Base-by-base conservation (phyloP, 2,888 invertebrate genomes). In the Agrochola macilenta region DNA sequence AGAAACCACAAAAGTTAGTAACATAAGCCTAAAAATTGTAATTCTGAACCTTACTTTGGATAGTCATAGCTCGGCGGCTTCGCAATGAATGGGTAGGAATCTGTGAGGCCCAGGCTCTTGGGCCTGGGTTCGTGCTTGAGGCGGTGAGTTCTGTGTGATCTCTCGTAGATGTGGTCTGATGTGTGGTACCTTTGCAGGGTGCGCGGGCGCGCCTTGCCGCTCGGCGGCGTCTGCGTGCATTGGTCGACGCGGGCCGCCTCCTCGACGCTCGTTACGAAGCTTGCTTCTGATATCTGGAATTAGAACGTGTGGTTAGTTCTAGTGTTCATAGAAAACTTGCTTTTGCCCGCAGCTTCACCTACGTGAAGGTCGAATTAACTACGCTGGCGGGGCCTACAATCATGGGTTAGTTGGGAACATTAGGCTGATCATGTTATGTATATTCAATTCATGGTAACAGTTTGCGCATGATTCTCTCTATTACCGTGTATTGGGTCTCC, bases 181-280 rank as follows among this genome's bases (percentile, higher is more conserved):
- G 97, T 97, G 92, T 97, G 95, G 90, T 97, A 96, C 92, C 97
- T 94, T 93, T 97, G 97, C 79, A 97, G 94, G 78, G 95, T 95
- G 86, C 96, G 93, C 81, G 97, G 97, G 83, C 95, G 93, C 61
- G 93, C 86, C 89, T 95, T 96, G 80, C 96, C 96, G 90, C 95
- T 92, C 11, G 96, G 96, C 1, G 96, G 96, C 46, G 96, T 96
- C 90, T 96, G 96, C 12, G 96, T 96, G 89, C 94, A 95, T 93
- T 96, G 96, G 92, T 96, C 96, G 74, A 94, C 92, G 66, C 95
- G 93, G 77, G 89, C 87, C 69, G 94, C 90, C 83, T 96, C 96
- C 89, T 96, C 96, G 20, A 96, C 92, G 89, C 94, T 96, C 81
- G 96, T 96, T 85, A 96, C 96, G 93, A 95, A 96, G 90, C 96